Percentiles rank a stretch among this genome's conserved stretches.
Conservation (phyloP, 2,113 vertebrate species). For the cat (Felis catus) region F.catus_Fca126_mat1.0 CM031426.1:60000001-60000500, state of each 20-base stretch:
- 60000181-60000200: not conserved
- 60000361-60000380: not conserved
- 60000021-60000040: not conserved
- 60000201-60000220: not conserved
- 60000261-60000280: no score
- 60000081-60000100: not conserved
- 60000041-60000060: not conserved
- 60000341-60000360: not conserved
- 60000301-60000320: no score
- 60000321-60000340: not conserved
- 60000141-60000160: rapidly evolving
- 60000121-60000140: not conserved
- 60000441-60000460: not conserved
- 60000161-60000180: not conserved
- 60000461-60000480: not conserved
- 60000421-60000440: not conserved
- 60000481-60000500: not conserved
- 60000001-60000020: not conserved
- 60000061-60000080: not conserved
- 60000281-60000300: not conserved
- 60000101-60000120: rapidly evolving
- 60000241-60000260: not conserved
- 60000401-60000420: not conserved
- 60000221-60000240: not conserved
- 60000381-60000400: not conserved